phyloP scores from a whole-genome alignment of 2,113 vertebrate genomes.

The Calyptomena viridis region DNA sequence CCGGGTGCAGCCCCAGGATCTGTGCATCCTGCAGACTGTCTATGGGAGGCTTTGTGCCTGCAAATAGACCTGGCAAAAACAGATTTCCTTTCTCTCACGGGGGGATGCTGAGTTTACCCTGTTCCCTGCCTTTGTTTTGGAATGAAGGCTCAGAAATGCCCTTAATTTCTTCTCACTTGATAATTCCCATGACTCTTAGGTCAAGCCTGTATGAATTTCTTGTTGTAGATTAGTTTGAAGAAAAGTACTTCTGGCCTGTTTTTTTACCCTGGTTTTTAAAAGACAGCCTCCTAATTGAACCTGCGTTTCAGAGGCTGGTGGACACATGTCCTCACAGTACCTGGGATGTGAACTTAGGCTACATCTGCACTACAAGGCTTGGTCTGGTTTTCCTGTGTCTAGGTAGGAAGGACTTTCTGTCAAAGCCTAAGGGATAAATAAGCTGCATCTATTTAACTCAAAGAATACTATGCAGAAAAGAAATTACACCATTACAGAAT shows the following conservation, averaged over 20 bases:
- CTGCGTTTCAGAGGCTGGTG: background rate
- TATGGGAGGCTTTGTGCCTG: background rate
- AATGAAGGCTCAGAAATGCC: constrained; percentile 20
- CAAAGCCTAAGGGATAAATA: background rate
- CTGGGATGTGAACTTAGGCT: background rate
- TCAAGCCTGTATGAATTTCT: constrained; percentile 30
- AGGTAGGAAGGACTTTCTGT: background rate
- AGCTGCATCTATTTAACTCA: background rate
- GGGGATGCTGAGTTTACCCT: background rate
- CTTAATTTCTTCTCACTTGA: constrained; percentile 38
- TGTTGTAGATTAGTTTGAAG: constrained; percentile 34
- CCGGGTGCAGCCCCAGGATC: background rate
- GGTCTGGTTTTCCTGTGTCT: background rate
- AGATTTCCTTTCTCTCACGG: background rate
- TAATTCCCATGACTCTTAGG: constrained; percentile 22
- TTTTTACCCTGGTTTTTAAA: constrained; percentile 51
- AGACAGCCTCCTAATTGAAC: background rate
- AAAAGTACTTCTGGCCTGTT: constrained; percentile 39
- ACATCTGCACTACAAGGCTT: background rate
- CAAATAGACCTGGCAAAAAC: background rate
- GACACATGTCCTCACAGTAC: background rate
- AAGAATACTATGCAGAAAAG: background rate
- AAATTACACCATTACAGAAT: background rate
- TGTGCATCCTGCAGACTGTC: background rate
- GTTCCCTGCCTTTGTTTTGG: background rate